These are phyloP conservation scores for Lochmaea crataegi DNA, from an alignment of 2,888 invertebrate genomes.

Conservation along the genomic window DNA sequence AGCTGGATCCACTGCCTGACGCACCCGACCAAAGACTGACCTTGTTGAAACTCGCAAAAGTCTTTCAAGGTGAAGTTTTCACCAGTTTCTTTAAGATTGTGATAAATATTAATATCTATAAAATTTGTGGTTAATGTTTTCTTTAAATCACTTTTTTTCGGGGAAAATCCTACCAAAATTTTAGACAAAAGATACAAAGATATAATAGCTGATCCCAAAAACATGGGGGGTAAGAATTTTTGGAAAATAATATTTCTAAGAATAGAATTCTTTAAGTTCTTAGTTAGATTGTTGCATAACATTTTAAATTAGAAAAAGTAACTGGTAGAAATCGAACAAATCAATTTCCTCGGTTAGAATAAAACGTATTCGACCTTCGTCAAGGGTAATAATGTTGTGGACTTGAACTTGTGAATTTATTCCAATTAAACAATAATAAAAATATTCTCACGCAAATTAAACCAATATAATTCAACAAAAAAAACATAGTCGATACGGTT, in stretches of 20 bases:
- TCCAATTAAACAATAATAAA: slow-evolving; percentile 34
- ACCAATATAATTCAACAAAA: slow-evolving; percentile 14
- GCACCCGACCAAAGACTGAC: too few relatives aligned
- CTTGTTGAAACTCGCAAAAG: too few relatives aligned
- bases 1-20: too few relatives aligned
- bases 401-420: slow-evolving; percentile 39
- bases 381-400: slow-evolving; percentile 39
- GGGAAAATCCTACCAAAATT: too few relatives aligned
- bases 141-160: too few relatives aligned
- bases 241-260: background rate
- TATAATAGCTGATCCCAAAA: too few relatives aligned
- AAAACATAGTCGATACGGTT: slow-evolving; percentile 16
- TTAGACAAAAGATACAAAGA: too few relatives aligned
- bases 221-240: too few relatives aligned
- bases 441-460: slow-evolving; percentile 38
- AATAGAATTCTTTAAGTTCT: background rate
- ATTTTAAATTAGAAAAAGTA: slow-evolving; percentile 29
- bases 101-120: too few relatives aligned
- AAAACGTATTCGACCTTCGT: slow-evolving; percentile 33
- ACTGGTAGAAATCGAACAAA: slow-evolving; percentile 30
- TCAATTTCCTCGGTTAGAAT: slow-evolving; percentile 37
- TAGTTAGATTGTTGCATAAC: slow-evolving; percentile 5
- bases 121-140: too few relatives aligned
- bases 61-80: too few relatives aligned
- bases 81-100: too few relatives aligned